A percentile compares a stretch with the other conserved stretches of the same genome.
Conservation (phyloP, 2,113 vertebrate genomes). For the Sturnus vulgaris region DNA sequence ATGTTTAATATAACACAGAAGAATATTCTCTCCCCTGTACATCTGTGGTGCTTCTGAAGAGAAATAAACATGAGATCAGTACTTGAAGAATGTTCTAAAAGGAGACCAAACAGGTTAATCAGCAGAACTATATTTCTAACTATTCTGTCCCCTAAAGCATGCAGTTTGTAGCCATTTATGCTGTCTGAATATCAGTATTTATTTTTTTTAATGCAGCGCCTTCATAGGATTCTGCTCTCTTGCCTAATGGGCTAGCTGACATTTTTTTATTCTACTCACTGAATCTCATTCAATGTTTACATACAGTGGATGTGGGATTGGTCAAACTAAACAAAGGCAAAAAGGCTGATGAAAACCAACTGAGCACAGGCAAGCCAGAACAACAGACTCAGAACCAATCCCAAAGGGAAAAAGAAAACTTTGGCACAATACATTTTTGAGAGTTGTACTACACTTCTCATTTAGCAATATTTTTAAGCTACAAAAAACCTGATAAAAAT, state of each 20-base stretch:
- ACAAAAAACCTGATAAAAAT: not conserved
- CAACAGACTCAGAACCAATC: not conserved
- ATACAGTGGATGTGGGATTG: not conserved
- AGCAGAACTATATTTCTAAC: not conserved
- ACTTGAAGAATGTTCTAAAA: slow-evolving; percentile 9
- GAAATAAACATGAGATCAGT: not conserved
- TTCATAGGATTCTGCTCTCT: not conserved
- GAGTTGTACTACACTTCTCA: not conserved
- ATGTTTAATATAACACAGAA: not conserved
- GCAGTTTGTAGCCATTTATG: not conserved
- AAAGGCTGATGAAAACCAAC: not conserved
- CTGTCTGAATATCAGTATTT: not conserved
- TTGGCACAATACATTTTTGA: not conserved
- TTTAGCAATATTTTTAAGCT: not conserved
- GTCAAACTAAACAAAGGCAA: slow-evolving; percentile 7
- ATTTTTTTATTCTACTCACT: not conserved
- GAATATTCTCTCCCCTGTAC: not conserved
- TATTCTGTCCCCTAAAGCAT: not conserved
- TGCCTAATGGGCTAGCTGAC: not conserved
- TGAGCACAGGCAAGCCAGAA: not conserved
- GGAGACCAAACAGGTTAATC: not conserved
- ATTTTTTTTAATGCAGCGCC: not conserved
- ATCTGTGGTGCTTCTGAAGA: not conserved
- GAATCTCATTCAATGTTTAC: not conserved
- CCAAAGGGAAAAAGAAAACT: not conserved